These are phyloP conservation scores for Cheilosia vulpina DNA, from an alignment of 2,888 invertebrate genomes.

Conservation along the genomic window DNA sequence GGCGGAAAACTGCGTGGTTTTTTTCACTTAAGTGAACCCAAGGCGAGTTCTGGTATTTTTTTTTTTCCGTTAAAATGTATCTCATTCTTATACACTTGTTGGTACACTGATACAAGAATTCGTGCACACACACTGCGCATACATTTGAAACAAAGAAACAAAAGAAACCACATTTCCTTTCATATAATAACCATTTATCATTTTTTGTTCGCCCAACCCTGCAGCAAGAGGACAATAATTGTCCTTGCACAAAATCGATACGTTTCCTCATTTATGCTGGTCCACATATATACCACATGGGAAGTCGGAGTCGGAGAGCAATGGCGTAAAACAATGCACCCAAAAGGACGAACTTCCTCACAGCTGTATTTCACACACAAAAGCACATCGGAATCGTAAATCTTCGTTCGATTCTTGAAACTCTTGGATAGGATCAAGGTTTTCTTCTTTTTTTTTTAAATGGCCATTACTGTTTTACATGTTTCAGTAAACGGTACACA, in stretches of 20 bases:
- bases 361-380: constrained; percentile 69
- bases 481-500: constrained; percentile 7
- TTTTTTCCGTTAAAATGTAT: neutral
- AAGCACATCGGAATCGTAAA: constrained; percentile 73
- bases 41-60: neutral
- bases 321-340: constrained; percentile 73
- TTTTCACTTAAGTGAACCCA: neutral
- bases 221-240: constrained; percentile 69
- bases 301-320: constrained; percentile 56
- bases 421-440: constrained; percentile 74
- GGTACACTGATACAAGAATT: constrained; percentile 6
- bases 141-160: constrained; percentile 25
- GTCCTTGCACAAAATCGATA: constrained; percentile 73
- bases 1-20: neutral
- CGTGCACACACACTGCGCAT: constrained; percentile 1
- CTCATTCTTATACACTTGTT: neutral
- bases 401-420: constrained; percentile 72
- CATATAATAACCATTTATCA: constrained; percentile 74
- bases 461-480: neutral
- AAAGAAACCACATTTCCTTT: constrained; percentile 66
- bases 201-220: constrained; percentile 41
- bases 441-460: constrained; percentile 26
- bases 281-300: constrained; percentile 22
- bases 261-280: constrained; percentile 52
- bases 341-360: constrained; percentile 69